These are phyloP conservation scores for Archips xylosteana DNA, from an alignment of 2,888 invertebrate species.

Conservation along the genomic window DNA sequence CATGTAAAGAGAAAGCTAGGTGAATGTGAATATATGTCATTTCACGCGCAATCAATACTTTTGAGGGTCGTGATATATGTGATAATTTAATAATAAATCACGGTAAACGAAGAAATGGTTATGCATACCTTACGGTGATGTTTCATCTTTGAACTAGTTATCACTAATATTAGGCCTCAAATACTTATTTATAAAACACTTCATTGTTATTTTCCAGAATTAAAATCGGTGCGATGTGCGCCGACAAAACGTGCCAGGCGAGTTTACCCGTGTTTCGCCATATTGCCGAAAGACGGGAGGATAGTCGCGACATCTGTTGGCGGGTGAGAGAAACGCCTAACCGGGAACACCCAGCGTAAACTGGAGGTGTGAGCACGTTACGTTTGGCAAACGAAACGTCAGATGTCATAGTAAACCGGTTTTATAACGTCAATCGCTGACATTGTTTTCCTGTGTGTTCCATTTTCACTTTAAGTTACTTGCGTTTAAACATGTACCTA, in stretches of 20 bases:
- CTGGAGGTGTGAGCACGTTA: conserved; percentile 4
- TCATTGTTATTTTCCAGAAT: conserved; percentile 25
- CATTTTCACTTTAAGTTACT: neutral
- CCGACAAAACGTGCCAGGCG: conserved; percentile 38
- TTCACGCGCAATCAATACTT: conserved; percentile 41
- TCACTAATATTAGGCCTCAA: conserved; percentile 30
- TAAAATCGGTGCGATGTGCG: conserved; percentile 14
- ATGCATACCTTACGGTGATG: conserved; percentile 40
- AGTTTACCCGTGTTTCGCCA: conserved; percentile 44
- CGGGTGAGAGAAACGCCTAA: conserved; percentile 38
- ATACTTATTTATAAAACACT: conserved; percentile 37
- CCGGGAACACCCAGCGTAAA: conserved; percentile 25
- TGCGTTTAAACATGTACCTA: no score
- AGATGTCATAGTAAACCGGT: conserved; percentile 45
- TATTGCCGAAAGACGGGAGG: conserved; percentile 50
- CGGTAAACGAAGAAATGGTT: conserved; percentile 16
- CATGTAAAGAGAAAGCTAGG: conserved; percentile 22
- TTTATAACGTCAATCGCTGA: neutral
- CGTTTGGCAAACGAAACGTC: conserved; percentile 37
- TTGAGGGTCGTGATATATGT: conserved; percentile 30
- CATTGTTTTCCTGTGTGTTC: neutral
- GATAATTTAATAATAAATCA: conserved; percentile 39
- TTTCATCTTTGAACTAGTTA: conserved; percentile 33
- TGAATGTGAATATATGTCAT: conserved; percentile 13
- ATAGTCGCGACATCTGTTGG: conserved; percentile 49